Percentiles rank a stretch among this genome's conserved stretches.
phyloP scores from a whole-genome alignment of 2,797 vertebrate genomes.

The Rousettus madagascariensis region DNA sequence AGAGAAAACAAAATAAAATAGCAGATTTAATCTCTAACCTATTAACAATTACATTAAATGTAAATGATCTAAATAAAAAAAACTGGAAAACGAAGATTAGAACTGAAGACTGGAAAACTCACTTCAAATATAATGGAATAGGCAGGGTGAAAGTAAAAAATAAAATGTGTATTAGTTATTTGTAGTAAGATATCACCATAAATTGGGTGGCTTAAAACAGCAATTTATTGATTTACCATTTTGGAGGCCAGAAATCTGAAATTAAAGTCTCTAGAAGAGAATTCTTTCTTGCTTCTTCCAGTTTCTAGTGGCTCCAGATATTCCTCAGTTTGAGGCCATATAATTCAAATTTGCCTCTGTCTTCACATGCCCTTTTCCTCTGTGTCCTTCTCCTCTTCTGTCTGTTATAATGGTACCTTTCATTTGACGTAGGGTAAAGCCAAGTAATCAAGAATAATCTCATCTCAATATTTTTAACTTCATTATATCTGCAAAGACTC shows the following conservation, averaged over 20 bases:
- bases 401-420: not conserved
- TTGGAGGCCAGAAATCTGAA: not conserved
- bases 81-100: not conserved
- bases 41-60: not conserved
- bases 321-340: not conserved
- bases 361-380: not conserved
- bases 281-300: not conserved
- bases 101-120: not conserved
- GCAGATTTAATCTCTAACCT: not conserved
- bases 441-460: not conserved
- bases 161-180: not conserved
- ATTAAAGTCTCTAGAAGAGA: not conserved
- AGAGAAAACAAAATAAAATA: not conserved
- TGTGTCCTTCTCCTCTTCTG: not conserved
- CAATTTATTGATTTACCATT: not conserved
- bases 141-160: not conserved
- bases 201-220: not conserved
- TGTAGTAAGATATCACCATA: not conserved
- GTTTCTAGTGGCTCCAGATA: not conserved
- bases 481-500: not conserved
- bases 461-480: not conserved
- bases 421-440: not conserved
- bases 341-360: not conserved
- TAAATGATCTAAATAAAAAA: not conserved
- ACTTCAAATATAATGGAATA: not conserved